These are phyloP conservation scores for Drosophila putrida DNA, from an alignment of 2,888 invertebrate genomes.

Conservation along the genomic window DNA sequence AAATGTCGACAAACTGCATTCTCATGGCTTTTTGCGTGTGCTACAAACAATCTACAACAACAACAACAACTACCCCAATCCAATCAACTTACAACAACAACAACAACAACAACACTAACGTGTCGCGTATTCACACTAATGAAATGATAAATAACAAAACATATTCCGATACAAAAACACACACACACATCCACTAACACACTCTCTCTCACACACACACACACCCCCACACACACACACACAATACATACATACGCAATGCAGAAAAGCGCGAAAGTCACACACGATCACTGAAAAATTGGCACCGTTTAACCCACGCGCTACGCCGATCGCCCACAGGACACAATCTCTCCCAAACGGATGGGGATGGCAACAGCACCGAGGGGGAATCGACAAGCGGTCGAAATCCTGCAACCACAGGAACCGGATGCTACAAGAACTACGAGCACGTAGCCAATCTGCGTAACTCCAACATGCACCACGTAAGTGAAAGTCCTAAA, in stretches of 20 bases:
- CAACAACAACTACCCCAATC: slow-evolving; percentile 37
- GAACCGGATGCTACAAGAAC: slow-evolving; percentile 91
- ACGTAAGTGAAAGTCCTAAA: slow-evolving; percentile 74
- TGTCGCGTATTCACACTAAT: slow-evolving; percentile 36
- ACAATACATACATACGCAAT: slow-evolving; percentile 48
- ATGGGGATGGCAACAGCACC: slow-evolving; percentile 94
- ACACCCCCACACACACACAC: slow-evolving; percentile 23
- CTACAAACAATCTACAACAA: slow-evolving; percentile 43
- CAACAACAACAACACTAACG: slow-evolving; percentile 31
- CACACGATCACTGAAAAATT: slow-evolving; percentile 85
- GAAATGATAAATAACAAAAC: slow-evolving; percentile 29
- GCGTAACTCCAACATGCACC: slow-evolving; percentile 83
- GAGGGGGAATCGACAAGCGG: slow-evolving; percentile 86
- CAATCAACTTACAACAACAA: slow-evolving; percentile 34
- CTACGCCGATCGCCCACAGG: slow-evolving; percentile 88
- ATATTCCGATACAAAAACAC: slow-evolving; percentile 23
- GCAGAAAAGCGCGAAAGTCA: slow-evolving; percentile 86
- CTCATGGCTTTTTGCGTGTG: slow-evolving; percentile 81
- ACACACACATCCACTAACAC: slow-evolving; percentile 31
- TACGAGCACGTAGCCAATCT: slow-evolving; percentile 89
- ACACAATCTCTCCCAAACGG: slow-evolving; percentile 96
- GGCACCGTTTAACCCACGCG: slow-evolving; percentile 86
- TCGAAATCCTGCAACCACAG: slow-evolving; percentile 90
- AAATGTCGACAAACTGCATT: slow-evolving; percentile 76
- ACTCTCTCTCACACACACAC: slow-evolving; percentile 31